A percentile compares a stretch with the other conserved stretches of the same genome.
phyloP scores from a whole-genome alignment of 2,113 vertebrate genomes.

The Quiscalus mexicanus region DNA sequence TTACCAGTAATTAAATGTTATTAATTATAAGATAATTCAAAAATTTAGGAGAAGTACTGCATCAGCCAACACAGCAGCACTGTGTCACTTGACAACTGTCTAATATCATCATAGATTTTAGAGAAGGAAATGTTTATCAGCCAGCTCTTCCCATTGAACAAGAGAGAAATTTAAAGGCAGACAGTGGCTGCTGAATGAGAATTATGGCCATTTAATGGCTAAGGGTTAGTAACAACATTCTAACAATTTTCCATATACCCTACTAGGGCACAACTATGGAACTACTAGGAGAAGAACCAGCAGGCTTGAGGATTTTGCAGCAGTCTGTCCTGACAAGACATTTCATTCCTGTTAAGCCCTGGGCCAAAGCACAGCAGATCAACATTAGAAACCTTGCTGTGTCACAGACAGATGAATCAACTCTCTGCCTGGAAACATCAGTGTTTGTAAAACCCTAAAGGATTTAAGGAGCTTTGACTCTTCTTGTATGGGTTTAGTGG shows the following conservation, averaged over 20 bases:
- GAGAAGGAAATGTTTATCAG: background rate
- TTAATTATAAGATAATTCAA: background rate
- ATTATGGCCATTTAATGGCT: background rate
- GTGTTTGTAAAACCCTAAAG: background rate
- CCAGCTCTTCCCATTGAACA: background rate
- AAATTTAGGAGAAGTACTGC: background rate
- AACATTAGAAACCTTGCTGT: background rate
- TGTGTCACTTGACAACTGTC: background rate
- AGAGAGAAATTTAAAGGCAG: background rate
- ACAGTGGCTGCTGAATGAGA: background rate
- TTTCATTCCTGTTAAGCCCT: background rate
- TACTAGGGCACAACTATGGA: background rate
- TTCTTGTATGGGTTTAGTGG: accelerated
- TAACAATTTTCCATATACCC: background rate
- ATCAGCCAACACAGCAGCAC: background rate
- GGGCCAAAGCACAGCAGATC: background rate
- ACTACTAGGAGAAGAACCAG: background rate
- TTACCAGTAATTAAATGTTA: background rate
- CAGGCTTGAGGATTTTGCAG: background rate
- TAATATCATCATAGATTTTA: background rate
- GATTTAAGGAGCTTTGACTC: background rate
- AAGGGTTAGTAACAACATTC: background rate
- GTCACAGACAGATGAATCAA: background rate
- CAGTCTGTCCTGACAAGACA: background rate
- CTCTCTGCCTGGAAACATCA: background rate